Evolutionary conservation across 2,888 invertebrate genomes (phyloP).

Genomic region (Pheosia tremula): DNA sequence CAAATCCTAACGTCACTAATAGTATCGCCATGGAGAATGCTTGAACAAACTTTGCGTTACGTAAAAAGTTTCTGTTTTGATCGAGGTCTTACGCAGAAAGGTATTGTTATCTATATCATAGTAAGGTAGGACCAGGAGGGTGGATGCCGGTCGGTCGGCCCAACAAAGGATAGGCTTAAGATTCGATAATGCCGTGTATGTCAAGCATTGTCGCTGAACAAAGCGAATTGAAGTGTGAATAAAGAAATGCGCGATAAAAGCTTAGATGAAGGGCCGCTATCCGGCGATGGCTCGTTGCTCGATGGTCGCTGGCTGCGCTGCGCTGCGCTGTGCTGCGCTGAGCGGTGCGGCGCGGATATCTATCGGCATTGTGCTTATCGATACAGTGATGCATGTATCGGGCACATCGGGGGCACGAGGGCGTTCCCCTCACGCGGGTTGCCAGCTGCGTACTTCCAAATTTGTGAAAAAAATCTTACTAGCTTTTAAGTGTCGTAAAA

Average conservation of each 20-base stretch:
- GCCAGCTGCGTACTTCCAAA: not conserved
- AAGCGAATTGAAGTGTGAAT: not conserved
- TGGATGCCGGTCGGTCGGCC: not conserved
- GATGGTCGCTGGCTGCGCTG: too few species aligned
- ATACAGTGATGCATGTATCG: conserved; percentile 4
- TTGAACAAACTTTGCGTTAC: too few species aligned
- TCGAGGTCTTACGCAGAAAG: not conserved
- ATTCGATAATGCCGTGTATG: not conserved
- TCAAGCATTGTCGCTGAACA: not conserved
- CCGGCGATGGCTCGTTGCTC: not conserved
- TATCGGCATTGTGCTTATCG: not conserved
- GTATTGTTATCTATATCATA: not conserved
- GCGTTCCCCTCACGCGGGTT: conserved; percentile 1
- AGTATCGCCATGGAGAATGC: too few species aligned
- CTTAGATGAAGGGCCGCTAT: conserved; percentile 1
- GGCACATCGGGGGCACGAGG: conserved; percentile 1
- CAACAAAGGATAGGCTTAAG: not conserved
- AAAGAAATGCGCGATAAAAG: conserved; percentile 4
- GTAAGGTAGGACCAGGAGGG: not conserved
- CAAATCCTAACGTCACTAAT: too few species aligned
- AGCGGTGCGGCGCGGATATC: not conserved
- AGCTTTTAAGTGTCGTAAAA: not conserved
- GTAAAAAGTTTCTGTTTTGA: too few species aligned
- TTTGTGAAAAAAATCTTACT: not conserved
- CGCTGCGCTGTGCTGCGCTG: not conserved